Percentiles rank a stretch among this genome's conserved stretches.
Conservation (phyloP, 1,140 invertebrate species). For the Luehdorfia chinensis region DNA sequence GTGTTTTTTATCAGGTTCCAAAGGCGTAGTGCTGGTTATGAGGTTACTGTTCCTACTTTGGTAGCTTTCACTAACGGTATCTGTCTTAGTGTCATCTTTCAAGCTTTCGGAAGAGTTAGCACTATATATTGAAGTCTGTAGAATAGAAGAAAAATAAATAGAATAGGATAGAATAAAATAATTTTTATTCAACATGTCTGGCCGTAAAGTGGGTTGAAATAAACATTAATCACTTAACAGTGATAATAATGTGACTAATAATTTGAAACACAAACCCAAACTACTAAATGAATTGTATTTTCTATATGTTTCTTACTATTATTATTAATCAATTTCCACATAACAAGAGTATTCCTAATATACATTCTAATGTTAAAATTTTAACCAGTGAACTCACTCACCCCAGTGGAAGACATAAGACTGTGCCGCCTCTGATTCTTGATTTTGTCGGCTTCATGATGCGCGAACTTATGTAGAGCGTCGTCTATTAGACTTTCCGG, state of each 20-base stretch:
- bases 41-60: constrained; percentile 25
- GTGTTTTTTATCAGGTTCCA: constrained; percentile 53
- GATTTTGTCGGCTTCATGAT: constrained; percentile 85
- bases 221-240: too few species aligned
- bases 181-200: neutral
- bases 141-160: constrained; percentile 15
- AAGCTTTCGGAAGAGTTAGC: constrained; percentile 57
- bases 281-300: too few species aligned
- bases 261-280: too few species aligned
- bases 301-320: too few species aligned
- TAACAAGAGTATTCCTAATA: too few species aligned
- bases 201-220: too few species aligned
- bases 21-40: constrained; percentile 53
- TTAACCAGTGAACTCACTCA: too few species aligned
- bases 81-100: constrained; percentile 29
- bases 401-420: constrained; percentile 61
- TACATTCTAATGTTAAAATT: too few species aligned
- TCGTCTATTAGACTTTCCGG: constrained; percentile 94
- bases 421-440: constrained; percentile 74
- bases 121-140: constrained; percentile 62
- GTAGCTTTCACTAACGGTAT: constrained; percentile 25
- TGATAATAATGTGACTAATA: too few species aligned
- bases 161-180: too few species aligned
- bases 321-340: too few species aligned
- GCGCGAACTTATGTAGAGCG: constrained; percentile 89